Percentiles rank a stretch among this genome's conserved stretches.
Evolutionary conservation across 2,797 vertebrate genomes (phyloP).

Genomic region (Pangasius krempfi): DNA sequence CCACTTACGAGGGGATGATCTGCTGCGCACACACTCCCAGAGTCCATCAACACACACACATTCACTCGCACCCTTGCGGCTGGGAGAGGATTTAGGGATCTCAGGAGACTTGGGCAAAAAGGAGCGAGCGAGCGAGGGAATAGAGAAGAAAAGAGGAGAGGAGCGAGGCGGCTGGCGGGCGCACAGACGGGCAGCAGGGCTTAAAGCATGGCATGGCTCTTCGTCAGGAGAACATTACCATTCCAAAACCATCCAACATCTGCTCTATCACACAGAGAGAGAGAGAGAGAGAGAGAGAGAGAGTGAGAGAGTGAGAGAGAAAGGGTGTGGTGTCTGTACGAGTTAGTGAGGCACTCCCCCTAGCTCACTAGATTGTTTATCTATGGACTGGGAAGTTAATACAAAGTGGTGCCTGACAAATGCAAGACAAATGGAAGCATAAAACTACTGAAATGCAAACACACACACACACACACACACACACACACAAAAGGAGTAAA

Average conservation of each 20-base stretch:
- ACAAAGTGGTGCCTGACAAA: conserved; percentile 28
- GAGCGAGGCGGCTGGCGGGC: conserved; percentile 49
- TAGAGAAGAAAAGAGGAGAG: conserved; percentile 42
- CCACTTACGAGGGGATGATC: conserved; percentile 99
- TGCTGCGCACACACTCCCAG: conserved; percentile 97
- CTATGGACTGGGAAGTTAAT: conserved; percentile 12
- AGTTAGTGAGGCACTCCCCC: neutral
- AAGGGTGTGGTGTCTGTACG: conserved; percentile 9
- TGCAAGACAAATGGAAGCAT: conserved; percentile 17
- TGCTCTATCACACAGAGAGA: conserved; percentile 70
- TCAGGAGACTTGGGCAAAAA: conserved; percentile 83
- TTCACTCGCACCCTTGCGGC: conserved; percentile 89
- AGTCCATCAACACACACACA: conserved; percentile 97
- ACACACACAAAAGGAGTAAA: conserved; percentile 16
- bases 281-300: conserved; percentile 16
- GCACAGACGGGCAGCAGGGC: conserved; percentile 50
- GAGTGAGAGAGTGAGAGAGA: conserved; percentile 29
- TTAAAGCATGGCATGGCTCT: conserved; percentile 53
- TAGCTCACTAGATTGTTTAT: conserved; percentile 16
- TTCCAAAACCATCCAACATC: conserved; percentile 97
- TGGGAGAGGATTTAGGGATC: conserved; percentile 86
- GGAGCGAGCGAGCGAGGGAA: conserved; percentile 57
- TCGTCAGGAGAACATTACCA: conserved; percentile 86
- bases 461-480: conserved; percentile 22
- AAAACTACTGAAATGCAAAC: neutral